Conservation (phyloP, 2,797 vertebrate species). For the Typhlichthys eigenmanni region DNA sequence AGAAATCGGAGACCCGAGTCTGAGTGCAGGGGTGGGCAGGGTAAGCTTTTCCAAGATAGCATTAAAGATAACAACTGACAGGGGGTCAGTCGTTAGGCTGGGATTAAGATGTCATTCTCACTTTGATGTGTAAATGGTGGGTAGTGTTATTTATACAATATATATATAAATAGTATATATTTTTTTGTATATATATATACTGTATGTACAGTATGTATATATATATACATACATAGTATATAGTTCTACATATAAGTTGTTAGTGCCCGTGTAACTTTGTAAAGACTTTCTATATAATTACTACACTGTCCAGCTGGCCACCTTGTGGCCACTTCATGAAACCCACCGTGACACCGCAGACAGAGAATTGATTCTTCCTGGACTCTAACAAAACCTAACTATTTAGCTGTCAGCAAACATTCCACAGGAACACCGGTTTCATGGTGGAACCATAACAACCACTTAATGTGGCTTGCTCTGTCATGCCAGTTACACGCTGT, state of each 20-base stretch:
- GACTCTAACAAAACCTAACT: slow-evolving; percentile 37
- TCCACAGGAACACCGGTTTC: slow-evolving; percentile 39
- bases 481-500: slow-evolving; percentile 30
- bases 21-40: slow-evolving; percentile 15
- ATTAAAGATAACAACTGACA: slow-evolving; percentile 35
- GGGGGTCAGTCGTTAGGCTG: slow-evolving; percentile 23
- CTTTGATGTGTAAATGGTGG: slow-evolving; percentile 3
- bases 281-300: neutral
- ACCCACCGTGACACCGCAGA: slow-evolving; percentile 5
- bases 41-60: slow-evolving; percentile 42
- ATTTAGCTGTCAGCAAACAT: slow-evolving; percentile 35
- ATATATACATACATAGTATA: too few species aligned
- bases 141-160: neutral
- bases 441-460: slow-evolving; percentile 43
- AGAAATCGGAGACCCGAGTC: slow-evolving; percentile 15
- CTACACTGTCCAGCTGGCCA: slow-evolving; percentile 6
- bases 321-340: slow-evolving; percentile 11
- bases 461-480: slow-evolving; percentile 10
- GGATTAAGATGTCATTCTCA: slow-evolving; percentile 15
- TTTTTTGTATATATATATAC: too few species aligned
- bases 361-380: slow-evolving; percentile 16
- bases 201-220: too few species aligned
- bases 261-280: neutral
- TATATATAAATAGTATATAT: neutral
- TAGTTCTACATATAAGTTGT: neutral